phyloP scores from a whole-genome alignment of 2,888 invertebrate species.

The Acrocyrtus sp. region DNA sequence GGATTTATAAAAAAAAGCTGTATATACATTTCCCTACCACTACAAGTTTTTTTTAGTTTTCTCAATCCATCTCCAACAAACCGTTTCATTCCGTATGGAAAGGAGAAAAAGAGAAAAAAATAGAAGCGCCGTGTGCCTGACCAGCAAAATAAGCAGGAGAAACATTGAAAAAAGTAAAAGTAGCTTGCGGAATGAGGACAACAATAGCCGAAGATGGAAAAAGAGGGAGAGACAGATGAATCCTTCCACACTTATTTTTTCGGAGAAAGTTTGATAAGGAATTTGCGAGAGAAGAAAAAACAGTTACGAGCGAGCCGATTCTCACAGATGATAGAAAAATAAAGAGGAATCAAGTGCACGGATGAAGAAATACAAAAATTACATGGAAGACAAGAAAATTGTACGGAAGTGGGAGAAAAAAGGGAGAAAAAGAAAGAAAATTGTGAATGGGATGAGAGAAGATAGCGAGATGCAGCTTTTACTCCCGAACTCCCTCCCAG shows the following conservation, averaged over 20 bases:
- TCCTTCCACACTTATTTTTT: neutral
- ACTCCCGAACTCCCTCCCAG: no score
- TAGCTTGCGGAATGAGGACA: slow-evolving; percentile 2
- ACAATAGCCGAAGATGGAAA: slow-evolving; percentile 1
- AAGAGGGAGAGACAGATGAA: slow-evolving; percentile 10
- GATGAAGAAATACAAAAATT: slow-evolving; percentile 27
- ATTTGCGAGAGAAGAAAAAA: slow-evolving; percentile 44
- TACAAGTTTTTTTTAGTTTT: neutral
- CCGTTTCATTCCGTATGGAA: no score
- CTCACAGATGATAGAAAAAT: no score
- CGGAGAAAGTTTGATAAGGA: slow-evolving; percentile 47
- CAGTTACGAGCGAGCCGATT: no score
- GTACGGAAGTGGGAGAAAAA: slow-evolving; percentile 31
- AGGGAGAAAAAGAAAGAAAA: slow-evolving; percentile 1
- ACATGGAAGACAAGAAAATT: no score
- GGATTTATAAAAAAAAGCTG: neutral
- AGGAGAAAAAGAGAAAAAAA: slow-evolving; percentile 3
- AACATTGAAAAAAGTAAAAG: slow-evolving; percentile 1
- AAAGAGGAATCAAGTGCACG: slow-evolving; percentile 24
- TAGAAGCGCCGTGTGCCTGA: slow-evolving; percentile 1
- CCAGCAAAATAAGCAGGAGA: slow-evolving; percentile 25
- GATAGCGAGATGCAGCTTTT: neutral
- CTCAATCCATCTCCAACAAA: no score
- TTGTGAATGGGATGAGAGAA: slow-evolving; percentile 17
- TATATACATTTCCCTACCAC: neutral